Base-by-base conservation (phyloP, 2,113 vertebrate species). In the Gadus chalcogrammus region DNA sequence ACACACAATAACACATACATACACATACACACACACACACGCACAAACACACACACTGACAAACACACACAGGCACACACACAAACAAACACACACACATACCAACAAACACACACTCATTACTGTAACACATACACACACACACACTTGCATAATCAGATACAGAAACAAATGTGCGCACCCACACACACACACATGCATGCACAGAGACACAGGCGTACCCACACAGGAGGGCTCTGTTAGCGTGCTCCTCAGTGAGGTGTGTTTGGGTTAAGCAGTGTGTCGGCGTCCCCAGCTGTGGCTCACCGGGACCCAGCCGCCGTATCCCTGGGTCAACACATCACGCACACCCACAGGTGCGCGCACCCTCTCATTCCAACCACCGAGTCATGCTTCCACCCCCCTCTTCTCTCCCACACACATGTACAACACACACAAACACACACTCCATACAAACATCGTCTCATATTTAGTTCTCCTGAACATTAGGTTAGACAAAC, bases 321-420 rank as follows among this genome's bases (percentile, higher is more conserved):
- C 87, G 89, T 90, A 84, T 89, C 77, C 71, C 85, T 81, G 81
- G 86, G 84, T 88, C 86, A 91, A 89, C 85, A 91, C 83, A 75
- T 69, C 8, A 71, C 67, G 64, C 65, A 74, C 75, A 73, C 71
- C 69, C 73, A 28, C 68, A 65, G 64, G 72, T 70, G 31, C 31
- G 5, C 31, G 42, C 68, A 77, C 67, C 62, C 58, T 63, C 22
- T 55, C 15, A 15, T 15, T 27, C 24, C n/a, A 64, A 27, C 20
- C 64, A 17, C 42, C 11, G 42, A 48, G 42, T 48, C 42, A 48
- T 9, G 12, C 42, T 48, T 48, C 42, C 11, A 48, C 79, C 31
- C 31, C 31, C 2, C 31, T 7, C 31, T 7, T 7, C 31, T 7
- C 31, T 4, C 31, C 31, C 31, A 35, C 31, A 35, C 31, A 35